Evolutionary conservation across 2,797 vertebrate species (phyloP).

Genomic region (Natrix natrix): DNA sequence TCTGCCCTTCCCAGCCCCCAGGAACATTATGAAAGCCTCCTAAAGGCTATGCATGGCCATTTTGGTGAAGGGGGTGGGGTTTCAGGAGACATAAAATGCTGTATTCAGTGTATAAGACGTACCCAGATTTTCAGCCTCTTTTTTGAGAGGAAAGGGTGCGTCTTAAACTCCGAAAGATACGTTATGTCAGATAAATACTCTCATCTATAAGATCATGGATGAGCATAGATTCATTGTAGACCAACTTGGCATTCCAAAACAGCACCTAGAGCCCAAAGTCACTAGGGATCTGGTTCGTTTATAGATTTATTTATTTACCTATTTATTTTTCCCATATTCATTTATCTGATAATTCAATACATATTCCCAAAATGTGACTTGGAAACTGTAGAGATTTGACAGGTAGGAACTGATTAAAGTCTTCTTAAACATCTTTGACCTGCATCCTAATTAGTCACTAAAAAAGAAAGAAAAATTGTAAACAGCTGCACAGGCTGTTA

Average conservation of each 20-base stretch:
- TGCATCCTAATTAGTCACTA: background rate
- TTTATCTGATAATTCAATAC: background rate
- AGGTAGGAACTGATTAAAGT: background rate
- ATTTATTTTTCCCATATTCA: background rate
- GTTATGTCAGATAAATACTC: background rate
- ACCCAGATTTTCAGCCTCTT: no score
- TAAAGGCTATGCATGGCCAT: no score
- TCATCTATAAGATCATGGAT: background rate
- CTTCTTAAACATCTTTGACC: background rate
- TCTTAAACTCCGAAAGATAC: no score
- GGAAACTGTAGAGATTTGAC: background rate
- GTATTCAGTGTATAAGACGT: no score
- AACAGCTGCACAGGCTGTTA: background rate
- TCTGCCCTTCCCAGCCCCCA: no score
- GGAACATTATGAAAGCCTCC: no score
- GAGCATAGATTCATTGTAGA: background rate
- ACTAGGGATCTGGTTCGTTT: background rate
- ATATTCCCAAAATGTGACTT: background rate
- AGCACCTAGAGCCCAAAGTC: background rate
- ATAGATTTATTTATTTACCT: background rate
- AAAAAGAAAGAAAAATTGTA: background rate
- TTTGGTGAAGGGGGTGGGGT: no score
- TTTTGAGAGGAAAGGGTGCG: no score
- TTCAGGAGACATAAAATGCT: no score
- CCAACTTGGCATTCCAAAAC: background rate